phyloP scores from a whole-genome alignment of 2,113 vertebrate genomes.

The Mustelus asterias region DNA sequence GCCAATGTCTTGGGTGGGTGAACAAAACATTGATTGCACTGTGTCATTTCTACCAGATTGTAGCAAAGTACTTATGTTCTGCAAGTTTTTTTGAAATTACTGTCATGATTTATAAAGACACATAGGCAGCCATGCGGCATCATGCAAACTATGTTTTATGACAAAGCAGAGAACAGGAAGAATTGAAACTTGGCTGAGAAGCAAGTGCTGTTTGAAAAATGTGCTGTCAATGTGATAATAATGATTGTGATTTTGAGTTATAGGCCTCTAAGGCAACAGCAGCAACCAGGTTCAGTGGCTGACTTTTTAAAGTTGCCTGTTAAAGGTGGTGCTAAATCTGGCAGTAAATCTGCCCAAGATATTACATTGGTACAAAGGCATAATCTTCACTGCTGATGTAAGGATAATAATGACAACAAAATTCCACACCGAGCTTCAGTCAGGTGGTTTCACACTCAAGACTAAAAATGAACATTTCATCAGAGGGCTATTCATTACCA shows the following conservation, averaged over 20 bases:
- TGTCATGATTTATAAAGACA: slow-evolving; percentile 27
- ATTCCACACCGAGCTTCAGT: not conserved
- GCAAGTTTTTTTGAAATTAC: slow-evolving; percentile 11
- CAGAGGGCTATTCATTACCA: not conserved
- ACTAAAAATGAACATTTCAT: not conserved
- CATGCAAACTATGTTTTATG: slow-evolving; percentile 16
- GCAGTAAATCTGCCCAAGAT: slow-evolving; percentile 31
- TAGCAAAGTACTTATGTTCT: not conserved
- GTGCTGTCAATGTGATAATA: slow-evolving; percentile 34
- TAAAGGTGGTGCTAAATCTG: slow-evolving; percentile 25
- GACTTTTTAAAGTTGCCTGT: slow-evolving; percentile 13
- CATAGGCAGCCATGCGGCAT: not conserved
- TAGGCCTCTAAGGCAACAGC: not conserved
- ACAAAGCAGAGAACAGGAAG: slow-evolving; percentile 19
- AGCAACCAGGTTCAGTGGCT: slow-evolving; percentile 15
- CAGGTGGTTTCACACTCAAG: not conserved
- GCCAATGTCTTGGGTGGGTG: slow-evolving; percentile 5
- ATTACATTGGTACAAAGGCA: not conserved
- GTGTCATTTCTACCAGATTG: not conserved
- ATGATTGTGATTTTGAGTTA: slow-evolving; percentile 31
- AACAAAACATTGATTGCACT: slow-evolving; percentile 3
- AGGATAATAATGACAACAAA: slow-evolving; percentile 18
- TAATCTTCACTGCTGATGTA: not conserved
- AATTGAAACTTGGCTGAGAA: slow-evolving; percentile 31
- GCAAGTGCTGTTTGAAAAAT: slow-evolving; percentile 33